Base-by-base conservation (phyloP, 1,140 invertebrate species). In the Gryllus bimaculatus region DNA sequence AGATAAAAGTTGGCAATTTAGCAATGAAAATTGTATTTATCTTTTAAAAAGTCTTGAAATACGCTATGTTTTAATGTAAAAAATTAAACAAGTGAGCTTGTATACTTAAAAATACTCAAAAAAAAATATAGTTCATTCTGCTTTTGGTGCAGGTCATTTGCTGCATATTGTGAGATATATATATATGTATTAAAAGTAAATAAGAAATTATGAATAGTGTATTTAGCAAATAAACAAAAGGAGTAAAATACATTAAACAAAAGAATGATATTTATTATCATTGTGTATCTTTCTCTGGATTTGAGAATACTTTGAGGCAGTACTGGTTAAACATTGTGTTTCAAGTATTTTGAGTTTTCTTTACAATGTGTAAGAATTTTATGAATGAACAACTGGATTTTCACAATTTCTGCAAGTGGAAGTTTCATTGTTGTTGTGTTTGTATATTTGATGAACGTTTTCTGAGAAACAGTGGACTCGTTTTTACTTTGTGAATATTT, bases 401-500 rank as follows among this genome's bases (percentile, higher is more conserved):
- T 66, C 54, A 66, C 54, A 13, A 10, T 66, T 66, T 66, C 54
- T 66, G 18, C 18, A 66, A 66, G 54, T 66, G 54, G 18, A 66
- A 66, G 18, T 66, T 66, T 18, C 18, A 66, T 66, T 66, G 54
- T 18, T 66, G 54, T 18, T 66, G 54, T 66, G 18, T 66, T 66
- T 66, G 54, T 66, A 66, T 18, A 66, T 66, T 66, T 13, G 54
- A 66, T 13, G 54, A 66, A 66, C 18, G 54, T 66, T 66, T 66
- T 66, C 54, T 66, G 18, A 54, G n/a, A 48, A 47, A 54, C 47
- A 8, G 47, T 48, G 48, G 15, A 77, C 39, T 47, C 75, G 20
- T 8, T 77, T 77, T 77, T 77, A 77, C 48, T 77, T n/a, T 77
- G 76, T 77, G 76, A 77, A 47, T 48, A 77, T 47, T 77, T 18